A percentile compares a stretch with the other conserved stretches of the same genome.
These are phyloP conservation scores for Cheilosia soror DNA, from an alignment of 2,888 invertebrate genomes.

Conservation along the genomic window DNA sequence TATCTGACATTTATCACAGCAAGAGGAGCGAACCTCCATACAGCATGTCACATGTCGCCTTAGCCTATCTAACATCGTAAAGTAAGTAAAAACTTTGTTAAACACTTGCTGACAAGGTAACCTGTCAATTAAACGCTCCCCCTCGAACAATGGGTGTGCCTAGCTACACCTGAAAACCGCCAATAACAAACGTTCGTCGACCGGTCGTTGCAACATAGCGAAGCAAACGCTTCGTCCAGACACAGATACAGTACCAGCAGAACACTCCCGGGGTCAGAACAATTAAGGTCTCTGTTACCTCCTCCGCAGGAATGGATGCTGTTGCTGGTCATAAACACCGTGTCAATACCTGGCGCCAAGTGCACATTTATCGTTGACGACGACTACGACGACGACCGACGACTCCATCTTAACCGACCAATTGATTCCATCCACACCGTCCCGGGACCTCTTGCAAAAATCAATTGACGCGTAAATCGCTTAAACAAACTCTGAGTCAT, in stretches of 20 bases:
- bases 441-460: slow-evolving; percentile 33
- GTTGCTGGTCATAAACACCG: slow-evolving; percentile 50
- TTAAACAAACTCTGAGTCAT: slow-evolving; percentile 70
- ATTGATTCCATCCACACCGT: slow-evolving; percentile 57
- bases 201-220: slow-evolving; percentile 23
- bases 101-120: slow-evolving; percentile 73
- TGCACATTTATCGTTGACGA: slow-evolving; percentile 63
- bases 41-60: slow-evolving; percentile 27
- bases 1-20: no score
- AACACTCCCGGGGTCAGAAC: slow-evolving; percentile 68
- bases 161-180: slow-evolving; percentile 61
- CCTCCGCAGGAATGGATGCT: slow-evolving; percentile 66
- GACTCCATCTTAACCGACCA: slow-evolving; percentile 48
- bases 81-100: slow-evolving; percentile 56
- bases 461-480: slow-evolving; percentile 68
- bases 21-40: no score
- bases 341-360: slow-evolving; percentile 72
- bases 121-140: slow-evolving; percentile 68
- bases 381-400: slow-evolving; percentile 30
- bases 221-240: slow-evolving; percentile 44
- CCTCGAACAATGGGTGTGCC: slow-evolving; percentile 67
- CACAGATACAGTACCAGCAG: slow-evolving; percentile 9
- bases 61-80: slow-evolving; percentile 48
- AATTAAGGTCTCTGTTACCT: slow-evolving; percentile 66
- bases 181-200: slow-evolving; percentile 33